These are phyloP conservation scores for Esox lucius DNA, from an alignment of 2,797 vertebrate genomes.

Conservation along the genomic window DNA sequence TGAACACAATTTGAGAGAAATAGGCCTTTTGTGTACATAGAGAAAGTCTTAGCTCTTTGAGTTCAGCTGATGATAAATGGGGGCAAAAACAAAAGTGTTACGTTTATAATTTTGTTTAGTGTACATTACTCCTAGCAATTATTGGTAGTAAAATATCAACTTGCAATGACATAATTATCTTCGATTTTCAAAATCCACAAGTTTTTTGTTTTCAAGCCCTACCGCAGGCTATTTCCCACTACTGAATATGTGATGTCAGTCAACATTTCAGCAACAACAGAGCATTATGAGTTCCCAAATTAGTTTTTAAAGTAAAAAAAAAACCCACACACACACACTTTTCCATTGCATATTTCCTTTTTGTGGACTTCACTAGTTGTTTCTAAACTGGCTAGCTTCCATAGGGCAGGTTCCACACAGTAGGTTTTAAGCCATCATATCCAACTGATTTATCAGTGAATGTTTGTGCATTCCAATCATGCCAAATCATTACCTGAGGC, in stretches of 20 bases:
- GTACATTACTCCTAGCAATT: neutral
- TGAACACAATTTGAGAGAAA: no score
- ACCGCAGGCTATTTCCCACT: neutral
- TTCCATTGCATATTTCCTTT: neutral
- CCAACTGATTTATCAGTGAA: conserved; percentile 33
- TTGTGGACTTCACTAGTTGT: conserved; percentile 22
- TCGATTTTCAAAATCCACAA: neutral
- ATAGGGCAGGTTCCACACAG: conserved; percentile 21
- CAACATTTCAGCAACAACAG: neutral
- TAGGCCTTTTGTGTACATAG: no score
- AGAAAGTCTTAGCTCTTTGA: no score
- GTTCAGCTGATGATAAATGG: no score
- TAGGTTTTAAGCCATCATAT: conserved; percentile 25
- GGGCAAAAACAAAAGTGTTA: no score
- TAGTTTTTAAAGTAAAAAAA: neutral
- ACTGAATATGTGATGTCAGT: neutral
- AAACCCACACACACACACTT: no score
- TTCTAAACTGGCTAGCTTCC: conserved; percentile 20
- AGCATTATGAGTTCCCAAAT: neutral
- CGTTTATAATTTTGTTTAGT: no score
- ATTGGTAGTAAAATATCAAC: neutral
- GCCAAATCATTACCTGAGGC: conserved; percentile 53
- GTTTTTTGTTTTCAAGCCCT: neutral
- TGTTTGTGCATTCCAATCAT: conserved; percentile 57
- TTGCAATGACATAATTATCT: neutral